Conservation (phyloP, 1,140 invertebrate genomes). For the Odontomachus brunneus region DNA sequence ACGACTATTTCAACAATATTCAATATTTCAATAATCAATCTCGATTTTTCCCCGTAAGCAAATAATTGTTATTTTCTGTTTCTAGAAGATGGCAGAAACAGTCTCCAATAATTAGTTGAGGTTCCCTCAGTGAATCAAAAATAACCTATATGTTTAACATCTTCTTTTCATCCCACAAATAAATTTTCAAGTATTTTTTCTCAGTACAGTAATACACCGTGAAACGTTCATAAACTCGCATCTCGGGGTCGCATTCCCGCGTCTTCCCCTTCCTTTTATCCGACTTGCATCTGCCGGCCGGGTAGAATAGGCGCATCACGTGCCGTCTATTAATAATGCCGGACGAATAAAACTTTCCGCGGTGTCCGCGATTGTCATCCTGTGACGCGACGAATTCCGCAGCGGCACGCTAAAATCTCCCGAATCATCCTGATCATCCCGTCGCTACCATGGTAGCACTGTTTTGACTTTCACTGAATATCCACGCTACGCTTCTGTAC, state of each 20-base stretch:
- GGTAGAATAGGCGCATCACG: slow-evolving; percentile 63
- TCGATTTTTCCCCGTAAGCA: too few relatives aligned
- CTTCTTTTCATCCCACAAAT: too few relatives aligned
- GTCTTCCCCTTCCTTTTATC: slow-evolving; percentile 33
- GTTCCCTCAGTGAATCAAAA: too few relatives aligned
- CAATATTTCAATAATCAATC: too few relatives aligned
- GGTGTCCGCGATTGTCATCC: slow-evolving; percentile 67
- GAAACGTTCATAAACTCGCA: slow-evolving; percentile 21
- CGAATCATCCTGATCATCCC: slow-evolving; percentile 63
- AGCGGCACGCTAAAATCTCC: slow-evolving; percentile 47
- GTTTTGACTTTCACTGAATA: slow-evolving; percentile 71
- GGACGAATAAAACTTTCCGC: slow-evolving; percentile 57
- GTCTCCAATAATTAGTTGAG: too few relatives aligned
- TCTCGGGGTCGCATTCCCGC: slow-evolving; percentile 19
- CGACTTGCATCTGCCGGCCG: slow-evolving; percentile 29
- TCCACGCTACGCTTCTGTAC: slow-evolving; percentile 36
- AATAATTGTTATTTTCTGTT: too few relatives aligned
- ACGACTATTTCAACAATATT: too few relatives aligned
- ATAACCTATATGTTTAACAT: too few relatives aligned
- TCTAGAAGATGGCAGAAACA: too few relatives aligned
- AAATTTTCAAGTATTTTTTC: too few relatives aligned
- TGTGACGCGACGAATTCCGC: slow-evolving; percentile 66
- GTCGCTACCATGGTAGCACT: slow-evolving; percentile 71
- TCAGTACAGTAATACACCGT: slow-evolving; percentile 24
- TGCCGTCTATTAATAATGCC: slow-evolving; percentile 69